Evolutionary conservation across 2,797 vertebrate species (phyloP).

Genomic region (Bradypus variegatus): DNA sequence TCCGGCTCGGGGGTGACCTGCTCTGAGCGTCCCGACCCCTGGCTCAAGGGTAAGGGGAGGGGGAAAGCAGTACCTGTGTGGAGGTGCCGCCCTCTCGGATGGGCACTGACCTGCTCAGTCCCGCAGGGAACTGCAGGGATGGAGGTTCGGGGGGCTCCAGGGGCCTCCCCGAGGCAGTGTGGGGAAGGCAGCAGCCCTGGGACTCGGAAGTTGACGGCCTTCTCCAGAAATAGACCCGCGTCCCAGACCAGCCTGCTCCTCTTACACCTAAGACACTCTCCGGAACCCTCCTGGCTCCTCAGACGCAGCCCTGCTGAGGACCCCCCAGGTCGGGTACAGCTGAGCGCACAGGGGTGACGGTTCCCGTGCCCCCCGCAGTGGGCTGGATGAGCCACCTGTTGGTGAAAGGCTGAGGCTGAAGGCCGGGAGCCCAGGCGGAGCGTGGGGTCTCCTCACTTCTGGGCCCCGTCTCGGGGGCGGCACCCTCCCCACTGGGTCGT

Average conservation of each 20-base stretch:
- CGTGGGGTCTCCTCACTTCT: neutral
- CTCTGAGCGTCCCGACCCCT: neutral
- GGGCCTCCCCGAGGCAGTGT: neutral
- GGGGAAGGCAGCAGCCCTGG: neutral
- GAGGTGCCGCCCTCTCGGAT: neutral
- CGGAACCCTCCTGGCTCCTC: too few species aligned
- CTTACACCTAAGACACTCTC: neutral
- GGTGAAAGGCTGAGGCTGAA: neutral
- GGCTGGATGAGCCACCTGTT: neutral
- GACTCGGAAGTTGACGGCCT: neutral
- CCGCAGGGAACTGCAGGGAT: neutral
- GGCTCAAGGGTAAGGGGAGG: neutral
- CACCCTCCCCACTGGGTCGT: neutral
- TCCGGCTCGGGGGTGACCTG: neutral
- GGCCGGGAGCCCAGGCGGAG: neutral
- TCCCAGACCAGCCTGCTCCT: neutral
- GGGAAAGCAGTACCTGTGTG: neutral
- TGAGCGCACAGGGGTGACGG: neutral
- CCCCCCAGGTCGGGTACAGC: neutral
- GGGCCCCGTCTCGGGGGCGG: neutral
- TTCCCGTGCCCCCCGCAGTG: neutral
- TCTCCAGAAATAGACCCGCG: neutral
- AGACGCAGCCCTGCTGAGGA: neutral
- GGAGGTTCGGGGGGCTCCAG: too few species aligned
- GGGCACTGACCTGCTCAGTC: neutral